These are phyloP conservation scores for Leptinotarsa haldemani DNA, from an alignment of 2,888 invertebrate species.

Conservation along the genomic window DNA sequence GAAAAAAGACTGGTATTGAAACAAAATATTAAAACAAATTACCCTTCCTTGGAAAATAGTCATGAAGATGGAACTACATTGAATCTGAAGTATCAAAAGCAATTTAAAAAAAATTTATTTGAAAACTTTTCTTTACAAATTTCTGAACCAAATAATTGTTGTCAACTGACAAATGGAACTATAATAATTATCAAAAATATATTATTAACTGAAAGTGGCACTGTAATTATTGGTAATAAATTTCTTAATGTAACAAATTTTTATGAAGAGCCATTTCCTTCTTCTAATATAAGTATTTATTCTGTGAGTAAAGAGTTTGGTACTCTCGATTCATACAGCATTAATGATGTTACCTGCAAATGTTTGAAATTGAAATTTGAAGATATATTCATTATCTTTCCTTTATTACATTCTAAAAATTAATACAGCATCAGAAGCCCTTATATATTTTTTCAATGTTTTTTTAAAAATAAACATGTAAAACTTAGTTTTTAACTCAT, in stretches of 20 bases:
- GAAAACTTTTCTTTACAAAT: constrained; percentile 21
- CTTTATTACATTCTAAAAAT: constrained; percentile 7
- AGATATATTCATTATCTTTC: constrained; percentile 9
- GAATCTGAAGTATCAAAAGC: constrained; percentile 5
- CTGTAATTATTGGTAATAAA: constrained; percentile 20
- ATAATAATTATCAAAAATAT: constrained; percentile 26
- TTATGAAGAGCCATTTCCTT: constrained; percentile 29
- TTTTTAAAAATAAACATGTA: neutral
- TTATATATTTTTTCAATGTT: neutral
- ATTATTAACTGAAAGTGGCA: constrained; percentile 2
- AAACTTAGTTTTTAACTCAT: neutral
- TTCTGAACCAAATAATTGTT: constrained; percentile 33
- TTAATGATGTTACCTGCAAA: constrained; percentile 16
- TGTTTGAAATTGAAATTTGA: constrained; percentile 21
- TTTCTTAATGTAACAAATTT: constrained; percentile 12
- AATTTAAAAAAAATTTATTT: constrained; percentile 30
- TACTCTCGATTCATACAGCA: constrained; percentile 9
- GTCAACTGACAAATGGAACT: constrained; percentile 5
- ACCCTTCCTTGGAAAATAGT: constrained; percentile 14
- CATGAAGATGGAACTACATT: constrained; percentile 22
- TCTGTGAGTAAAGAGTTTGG: constrained; percentile 5
- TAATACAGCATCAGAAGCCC: neutral
- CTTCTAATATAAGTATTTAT: constrained; percentile 31
- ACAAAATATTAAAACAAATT: neutral
- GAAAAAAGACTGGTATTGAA: constrained; percentile 18